These are phyloP conservation scores for Rhinogobius similis DNA, from an alignment of 2,113 vertebrate species.

Conservation along the genomic window DNA sequence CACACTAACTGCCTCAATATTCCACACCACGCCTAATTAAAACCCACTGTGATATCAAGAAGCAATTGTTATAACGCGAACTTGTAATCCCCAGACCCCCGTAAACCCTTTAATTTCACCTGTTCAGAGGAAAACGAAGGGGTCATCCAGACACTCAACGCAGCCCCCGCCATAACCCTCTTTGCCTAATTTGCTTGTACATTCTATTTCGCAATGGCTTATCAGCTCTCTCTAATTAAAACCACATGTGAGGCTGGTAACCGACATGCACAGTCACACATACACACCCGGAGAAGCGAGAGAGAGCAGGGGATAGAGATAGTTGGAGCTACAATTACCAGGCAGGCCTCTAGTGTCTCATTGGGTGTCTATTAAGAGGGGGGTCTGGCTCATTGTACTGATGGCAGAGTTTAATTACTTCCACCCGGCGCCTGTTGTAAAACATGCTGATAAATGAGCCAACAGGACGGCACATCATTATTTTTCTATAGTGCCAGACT, in stretches of 20 bases:
- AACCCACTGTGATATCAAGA: not conserved
- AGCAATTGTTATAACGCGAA: conserved; percentile 4
- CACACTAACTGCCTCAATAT: not conserved
- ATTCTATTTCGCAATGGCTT: conserved; percentile 72
- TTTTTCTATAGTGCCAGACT: conserved; percentile 86
- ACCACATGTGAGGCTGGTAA: conserved; percentile 80
- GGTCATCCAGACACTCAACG: conserved; percentile 37
- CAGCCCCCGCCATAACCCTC: conserved; percentile 48
- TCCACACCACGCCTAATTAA: not conserved
- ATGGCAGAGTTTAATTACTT: conserved; percentile 99
- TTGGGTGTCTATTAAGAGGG: conserved; percentile 98
- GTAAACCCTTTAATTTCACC: conserved; percentile 36
- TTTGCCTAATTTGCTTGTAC: conserved; percentile 41
- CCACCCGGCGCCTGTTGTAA: conserved; percentile 94
- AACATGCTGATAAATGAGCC: conserved; percentile 99
- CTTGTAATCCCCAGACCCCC: conserved; percentile 30
- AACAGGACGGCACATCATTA: conserved; percentile 96
- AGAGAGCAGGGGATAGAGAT: conserved; percentile 48
- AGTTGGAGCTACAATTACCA: conserved; percentile 88
- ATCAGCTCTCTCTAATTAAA: conserved; percentile 91
- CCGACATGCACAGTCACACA: conserved; percentile 16
- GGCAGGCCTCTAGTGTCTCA: conserved; percentile 95
- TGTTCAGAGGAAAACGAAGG: conserved; percentile 36
- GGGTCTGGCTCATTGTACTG: conserved; percentile 96
- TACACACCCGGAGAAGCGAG: conserved; percentile 3